Evolutionary conservation across 1,140 invertebrate species (phyloP), one percentile per base, ranked within the genome.

Genomic region (Hetaerina americana): DNA sequence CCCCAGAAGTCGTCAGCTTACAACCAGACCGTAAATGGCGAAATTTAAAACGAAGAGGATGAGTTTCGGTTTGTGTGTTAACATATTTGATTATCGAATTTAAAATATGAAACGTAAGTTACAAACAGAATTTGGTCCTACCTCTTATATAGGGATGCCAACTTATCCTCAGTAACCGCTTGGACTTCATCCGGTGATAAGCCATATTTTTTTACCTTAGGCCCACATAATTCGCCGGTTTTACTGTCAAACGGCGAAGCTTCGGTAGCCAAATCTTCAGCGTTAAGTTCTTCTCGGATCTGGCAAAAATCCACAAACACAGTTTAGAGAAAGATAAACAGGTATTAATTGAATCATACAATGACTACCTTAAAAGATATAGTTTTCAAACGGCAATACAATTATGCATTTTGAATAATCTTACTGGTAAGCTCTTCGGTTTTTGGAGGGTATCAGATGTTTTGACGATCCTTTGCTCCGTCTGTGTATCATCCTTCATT

Each of bases 191-290:
- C 81, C 3, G 83, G 80, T 77, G 85, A 83, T 31, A 91, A 76
- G 0, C 87, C 86, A 85, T 91, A 91, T 74, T 89, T 81, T 76
- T 87, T 87, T 0, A 89, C 89, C 77, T 57, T 57, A 3, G 40
- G 3, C 10, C 40, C 40, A 57, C 15, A 57, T 3, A n/a, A 18
- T 57, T 57, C 40, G 22, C 22, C 22, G 10, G 15, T 12, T 57
- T 57, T 57, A 5, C 40, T n/a, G 22, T 57, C 40, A 12, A 57
- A 57, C 22, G 2, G 15, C 22, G 15, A 12, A 3, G 10, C 40
- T 57, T 12, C 3, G 2, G 40, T 18, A 2, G 1, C 40, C 15
- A 57, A 10, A 18, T 57, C 2, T 57, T 18, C 2, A 57, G 40
- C 40, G 22, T 18, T 57, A 1, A 12, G 15, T 18, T 57, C 40